phyloP scores from a whole-genome alignment of 2,797 vertebrate species.

The Tapera naevia region DNA sequence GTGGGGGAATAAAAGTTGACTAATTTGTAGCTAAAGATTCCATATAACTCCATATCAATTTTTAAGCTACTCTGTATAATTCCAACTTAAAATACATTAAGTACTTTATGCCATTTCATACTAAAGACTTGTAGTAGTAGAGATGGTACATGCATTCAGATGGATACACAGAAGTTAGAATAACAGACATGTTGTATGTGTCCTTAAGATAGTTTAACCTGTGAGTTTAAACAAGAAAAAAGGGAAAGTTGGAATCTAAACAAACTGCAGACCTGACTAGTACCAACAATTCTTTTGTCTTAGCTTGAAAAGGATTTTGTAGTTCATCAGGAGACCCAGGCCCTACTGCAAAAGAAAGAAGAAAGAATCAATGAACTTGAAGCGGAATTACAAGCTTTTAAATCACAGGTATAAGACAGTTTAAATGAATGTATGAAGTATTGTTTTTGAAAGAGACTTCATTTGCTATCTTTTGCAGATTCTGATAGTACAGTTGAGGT shows the following conservation, averaged over 20 bases:
- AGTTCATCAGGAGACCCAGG: slow-evolving; percentile 90
- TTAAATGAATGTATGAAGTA: slow-evolving; percentile 25
- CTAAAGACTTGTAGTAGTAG: background rate
- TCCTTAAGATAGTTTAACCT: background rate
- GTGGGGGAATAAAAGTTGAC: background rate
- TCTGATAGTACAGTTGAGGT: background rate
- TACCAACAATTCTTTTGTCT: background rate
- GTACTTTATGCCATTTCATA: background rate
- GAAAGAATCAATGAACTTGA: slow-evolving; percentile 88
- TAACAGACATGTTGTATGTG: background rate
- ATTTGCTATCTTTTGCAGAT: background rate
- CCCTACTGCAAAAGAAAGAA: slow-evolving; percentile 87
- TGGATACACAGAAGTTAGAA: background rate
- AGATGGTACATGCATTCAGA: background rate
- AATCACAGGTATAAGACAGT: slow-evolving; percentile 83
- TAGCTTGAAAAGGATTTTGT: slow-evolving; percentile 95
- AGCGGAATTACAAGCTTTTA: slow-evolving; percentile 88
- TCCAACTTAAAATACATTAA: background rate
- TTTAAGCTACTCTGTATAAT: background rate
- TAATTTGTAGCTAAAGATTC: background rate
- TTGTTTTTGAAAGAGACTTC: background rate
- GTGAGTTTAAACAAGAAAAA: background rate
- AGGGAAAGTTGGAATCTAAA: background rate
- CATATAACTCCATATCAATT: background rate
- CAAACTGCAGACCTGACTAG: background rate